A percentile compares a stretch with the other conserved stretches of the same genome.
Evolutionary conservation across 2,797 vertebrate species (phyloP).

Genomic region (Pitangus sulphuratus): DNA sequence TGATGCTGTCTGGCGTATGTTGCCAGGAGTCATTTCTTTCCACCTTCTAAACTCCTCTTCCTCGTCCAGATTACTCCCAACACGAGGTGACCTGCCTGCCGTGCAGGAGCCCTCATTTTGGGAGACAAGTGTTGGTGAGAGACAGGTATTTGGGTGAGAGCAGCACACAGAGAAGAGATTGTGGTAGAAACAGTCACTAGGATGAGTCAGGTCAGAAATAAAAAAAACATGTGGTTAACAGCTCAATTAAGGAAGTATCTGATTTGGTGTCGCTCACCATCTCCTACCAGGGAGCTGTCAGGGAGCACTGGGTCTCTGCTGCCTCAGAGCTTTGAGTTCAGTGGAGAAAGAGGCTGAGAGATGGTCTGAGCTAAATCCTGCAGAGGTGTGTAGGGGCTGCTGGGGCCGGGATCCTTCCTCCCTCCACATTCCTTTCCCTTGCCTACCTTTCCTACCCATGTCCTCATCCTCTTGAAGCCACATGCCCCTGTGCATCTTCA

Average conservation of each 20-base stretch:
- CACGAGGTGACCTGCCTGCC: not conserved
- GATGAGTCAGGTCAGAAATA: not conserved
- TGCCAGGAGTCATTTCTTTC: no score
- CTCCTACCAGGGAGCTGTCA: not conserved
- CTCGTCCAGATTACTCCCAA: no score
- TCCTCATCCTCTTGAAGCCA: not conserved
- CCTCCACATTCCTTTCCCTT: not conserved
- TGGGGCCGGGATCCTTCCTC: not conserved
- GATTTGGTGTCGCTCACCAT: not conserved
- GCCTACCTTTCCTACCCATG: accelerated
- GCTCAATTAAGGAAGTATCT: not conserved
- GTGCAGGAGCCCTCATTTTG: accelerated
- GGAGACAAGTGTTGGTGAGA: accelerated
- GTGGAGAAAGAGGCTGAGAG: not conserved
- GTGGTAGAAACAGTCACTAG: not conserved
- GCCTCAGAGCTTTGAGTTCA: not conserved
- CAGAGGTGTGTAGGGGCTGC: not conserved
- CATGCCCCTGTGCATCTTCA: accelerated
- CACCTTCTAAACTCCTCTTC: no score
- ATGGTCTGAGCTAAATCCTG: not conserved
- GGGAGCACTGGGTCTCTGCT: not conserved
- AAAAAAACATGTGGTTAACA: not conserved
- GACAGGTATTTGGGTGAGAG: not conserved
- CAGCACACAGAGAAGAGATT: not conserved
- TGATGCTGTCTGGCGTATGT: no score